Base-by-base conservation (phyloP, 2,888 invertebrate species). In the Cylindroiulus punctatus region DNA sequence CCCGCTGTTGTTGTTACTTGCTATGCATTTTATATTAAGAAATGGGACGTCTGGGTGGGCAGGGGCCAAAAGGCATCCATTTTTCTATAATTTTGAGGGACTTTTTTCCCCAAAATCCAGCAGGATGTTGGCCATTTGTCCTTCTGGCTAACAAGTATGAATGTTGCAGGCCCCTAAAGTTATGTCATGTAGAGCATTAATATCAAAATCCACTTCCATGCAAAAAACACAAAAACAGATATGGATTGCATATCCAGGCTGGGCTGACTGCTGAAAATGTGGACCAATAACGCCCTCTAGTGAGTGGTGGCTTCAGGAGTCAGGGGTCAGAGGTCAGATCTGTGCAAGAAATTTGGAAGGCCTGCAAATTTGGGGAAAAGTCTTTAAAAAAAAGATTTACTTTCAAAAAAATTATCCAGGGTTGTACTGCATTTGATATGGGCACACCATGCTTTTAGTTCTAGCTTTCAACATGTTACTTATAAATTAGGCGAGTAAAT, bases 21-120 rank as follows among this genome's bases (percentile, higher is more conserved):
- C 10, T 7, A 26, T 65, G 65, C 65, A 65, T 65, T 65, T 65
- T 65, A 65, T 65, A 65, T 65, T 65, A 65, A 65, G 65, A 65
- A 65, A 44, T n/a, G 65, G 65, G 65, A 65, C 65, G 8, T 65
- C 26, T 65, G 65, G 65, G 65, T 44, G 44, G 22, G 26, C 26
- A 19, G 65, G 22, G 65, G 5, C 65, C 65, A 65, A 26, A 65
- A 26, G 26, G 52, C 52, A 52, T 65, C n/a, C 22, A 65, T 65
- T 65, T 65, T 65, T 65, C 65, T 65, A 8, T 65, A 22, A 22
- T 65, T 26, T 65, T 8, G 22, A 19, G 10, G 4, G 1, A 65
- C 19, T 65, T 26, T 52, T 52, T 52, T 52, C 19, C 19, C 52
- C 52, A 17, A 57, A n/a, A 57, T 57, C 1, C 12, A 42, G 5